Base-by-base conservation (phyloP, 2,888 invertebrate genomes). In the Phrixothrix hirtus region DNA sequence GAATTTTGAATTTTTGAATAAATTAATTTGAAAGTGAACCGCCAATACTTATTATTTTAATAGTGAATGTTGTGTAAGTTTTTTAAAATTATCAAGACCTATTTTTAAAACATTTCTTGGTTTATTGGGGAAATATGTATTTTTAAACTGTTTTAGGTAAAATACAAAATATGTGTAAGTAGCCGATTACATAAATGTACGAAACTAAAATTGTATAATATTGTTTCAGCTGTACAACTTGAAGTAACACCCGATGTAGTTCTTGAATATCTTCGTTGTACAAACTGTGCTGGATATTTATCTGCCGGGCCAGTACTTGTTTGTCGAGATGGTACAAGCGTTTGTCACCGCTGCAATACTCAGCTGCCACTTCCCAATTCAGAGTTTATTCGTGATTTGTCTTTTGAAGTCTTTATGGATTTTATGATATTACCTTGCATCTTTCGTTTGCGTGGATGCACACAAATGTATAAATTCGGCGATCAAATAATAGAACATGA, bases 321-420 rank as follows among this genome's bases (percentile, higher is more conserved):
- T 2, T 62, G 61, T 31, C 30, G 55, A 1, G 67, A 71, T 15
- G 73, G 73, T 1, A 62, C 59, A 13, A 72, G 67, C 49, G 59
- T 73, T 10, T 75, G 75, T 47, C 70, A 74, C 44, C 62, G 74
- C 32, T 75, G 75, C 57, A 59, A 58, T 7, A 59, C 62, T 15
- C 57, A 64, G 5, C 68, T 70, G 21, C 69, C 69, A 3, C 27
- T 58, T 29, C 68, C 70, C 57, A 61, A 13, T 21, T 25, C 34
- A 42, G 66, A 46, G 55, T 61, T 59, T 14, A 50, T 68, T 31
- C 58, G 70, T 12, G 72, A 74, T 44, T 2, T 50, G 12, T 57
- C 68, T 2, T 71, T 73, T 44, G 74, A 74, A 58, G 63, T 43
- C 9, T 55, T 73, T 13, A 63, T 69, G 7, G 61, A 59, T 12